Conservation (phyloP, 1,140 invertebrate species). For the Arion vulgaris region DNA sequence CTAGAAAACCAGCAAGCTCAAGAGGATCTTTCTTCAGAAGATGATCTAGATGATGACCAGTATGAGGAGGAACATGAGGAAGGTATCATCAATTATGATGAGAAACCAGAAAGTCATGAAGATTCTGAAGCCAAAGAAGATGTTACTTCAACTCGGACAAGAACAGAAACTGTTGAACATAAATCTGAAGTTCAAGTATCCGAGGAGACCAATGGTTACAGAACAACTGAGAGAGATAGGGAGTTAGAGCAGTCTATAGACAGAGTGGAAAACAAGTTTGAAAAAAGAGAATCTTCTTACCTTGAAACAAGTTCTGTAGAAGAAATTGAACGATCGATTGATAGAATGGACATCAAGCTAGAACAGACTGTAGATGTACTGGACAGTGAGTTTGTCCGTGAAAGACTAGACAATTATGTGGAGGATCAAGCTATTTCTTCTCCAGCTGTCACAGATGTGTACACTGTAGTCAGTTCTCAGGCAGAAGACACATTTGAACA, state of each 20-base stretch:
- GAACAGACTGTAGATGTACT: constrained; percentile 5
- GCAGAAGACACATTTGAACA: background rate
- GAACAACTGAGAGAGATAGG: background rate
- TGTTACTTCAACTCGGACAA: background rate
- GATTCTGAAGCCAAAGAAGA: background rate
- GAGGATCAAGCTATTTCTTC: background rate
- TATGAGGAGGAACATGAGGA: constrained; percentile 46
- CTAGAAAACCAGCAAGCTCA: constrained; percentile 27
- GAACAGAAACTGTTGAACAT: background rate
- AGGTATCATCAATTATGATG: background rate
- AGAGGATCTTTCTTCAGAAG: constrained; percentile 35
- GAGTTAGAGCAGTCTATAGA: constrained; percentile 17
- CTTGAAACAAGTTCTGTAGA: constrained; percentile 1
- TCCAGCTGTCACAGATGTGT: background rate
- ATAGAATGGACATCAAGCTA: background rate
- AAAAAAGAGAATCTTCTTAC: background rate
- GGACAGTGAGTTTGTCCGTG: background rate
- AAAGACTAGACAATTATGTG: background rate
- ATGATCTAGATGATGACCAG: constrained; percentile 44
- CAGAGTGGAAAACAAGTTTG: background rate
- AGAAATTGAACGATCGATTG: background rate
- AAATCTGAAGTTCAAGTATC: background rate
- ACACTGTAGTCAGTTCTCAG: background rate
- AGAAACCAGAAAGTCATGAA: background rate
- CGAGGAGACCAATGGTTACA: background rate